phyloP scores from a whole-genome alignment of 1,140 invertebrate genomes.

The Plodia interpunctella region DNA sequence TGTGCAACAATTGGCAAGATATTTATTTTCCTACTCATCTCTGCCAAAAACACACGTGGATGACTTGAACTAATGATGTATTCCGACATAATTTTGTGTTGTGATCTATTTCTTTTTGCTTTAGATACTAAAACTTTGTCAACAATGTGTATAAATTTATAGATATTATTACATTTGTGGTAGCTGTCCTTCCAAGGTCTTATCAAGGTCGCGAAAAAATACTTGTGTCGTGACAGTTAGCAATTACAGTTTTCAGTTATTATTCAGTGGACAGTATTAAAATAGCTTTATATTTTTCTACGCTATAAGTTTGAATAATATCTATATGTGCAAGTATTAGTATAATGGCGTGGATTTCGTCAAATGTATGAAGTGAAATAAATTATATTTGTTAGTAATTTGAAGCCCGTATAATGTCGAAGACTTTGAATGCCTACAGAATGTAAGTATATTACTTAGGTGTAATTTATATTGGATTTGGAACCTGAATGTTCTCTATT shows the following conservation, averaged over 20 bases:
- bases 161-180: neutral
- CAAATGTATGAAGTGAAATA: conserved; percentile 46
- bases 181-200: conserved; percentile 9
- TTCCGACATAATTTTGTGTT: neutral
- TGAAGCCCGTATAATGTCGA: conserved; percentile 77
- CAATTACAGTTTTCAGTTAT: conserved; percentile 8
- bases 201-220: conserved; percentile 23
- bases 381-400: conserved; percentile 38
- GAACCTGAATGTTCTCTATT: no score
- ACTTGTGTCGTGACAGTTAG: conserved; percentile 1
- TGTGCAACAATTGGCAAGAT: conserved; percentile 68
- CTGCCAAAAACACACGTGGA: conserved; percentile 64
- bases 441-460: conserved; percentile 77
- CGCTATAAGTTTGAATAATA: conserved; percentile 11
- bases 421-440: conserved; percentile 82
- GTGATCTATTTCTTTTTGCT: neutral
- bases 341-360: conserved; percentile 14
- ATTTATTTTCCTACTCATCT: conserved; percentile 35
- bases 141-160: no score
- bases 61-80: conserved; percentile 24
- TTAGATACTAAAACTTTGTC: neutral
- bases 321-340: conserved; percentile 19
- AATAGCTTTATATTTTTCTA: conserved; percentile 19
- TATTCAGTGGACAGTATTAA: conserved; percentile 29
- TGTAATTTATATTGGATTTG: no score